Evolutionary conservation across 2,888 invertebrate species (phyloP).

Genomic region (Taenaris catops): DNA sequence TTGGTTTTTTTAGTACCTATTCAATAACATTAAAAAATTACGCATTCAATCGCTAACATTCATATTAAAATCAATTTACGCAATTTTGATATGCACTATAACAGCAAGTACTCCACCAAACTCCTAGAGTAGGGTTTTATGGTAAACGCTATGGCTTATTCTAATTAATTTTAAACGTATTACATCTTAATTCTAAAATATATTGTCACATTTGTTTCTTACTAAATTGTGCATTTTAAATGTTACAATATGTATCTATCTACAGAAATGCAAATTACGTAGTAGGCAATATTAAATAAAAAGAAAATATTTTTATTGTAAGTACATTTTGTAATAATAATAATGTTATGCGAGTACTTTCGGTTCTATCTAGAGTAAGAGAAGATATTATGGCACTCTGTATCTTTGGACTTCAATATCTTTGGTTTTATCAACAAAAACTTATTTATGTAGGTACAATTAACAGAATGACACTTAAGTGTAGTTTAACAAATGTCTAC

Average conservation of each 20-base stretch:
- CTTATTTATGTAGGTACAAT: conserved; percentile 9
- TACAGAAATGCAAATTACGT: conserved; percentile 11
- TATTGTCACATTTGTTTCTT: conserved; percentile 64
- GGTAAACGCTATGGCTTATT: conserved; percentile 1
- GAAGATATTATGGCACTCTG: conserved; percentile 12
- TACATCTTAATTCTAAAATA: conserved; percentile 37
- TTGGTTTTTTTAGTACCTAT: no score
- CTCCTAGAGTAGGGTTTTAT: neutral
- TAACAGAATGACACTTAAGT: conserved; percentile 1
- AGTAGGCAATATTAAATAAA: conserved; percentile 7
- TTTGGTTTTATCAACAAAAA: conserved; percentile 26
- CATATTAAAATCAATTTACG: conserved; percentile 8
- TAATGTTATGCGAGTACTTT: conserved; percentile 4
- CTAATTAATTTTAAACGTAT: conserved; percentile 18
- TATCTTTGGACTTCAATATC: conserved; percentile 11
- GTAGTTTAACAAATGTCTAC: conserved; percentile 6
- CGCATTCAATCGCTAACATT: no score
- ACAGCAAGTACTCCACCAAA: conserved; percentile 15
- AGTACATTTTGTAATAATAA: conserved; percentile 18
- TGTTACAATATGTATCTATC: conserved; percentile 10
- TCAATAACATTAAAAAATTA: no score
- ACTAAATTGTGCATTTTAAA: conserved; percentile 36
- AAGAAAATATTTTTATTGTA: conserved; percentile 10
- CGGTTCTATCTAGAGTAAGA: conserved; percentile 1
- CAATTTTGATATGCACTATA: conserved; percentile 24